These are phyloP conservation scores for Cordilura impudica DNA, from an alignment of 2,888 invertebrate species.

Conservation along the genomic window DNA sequence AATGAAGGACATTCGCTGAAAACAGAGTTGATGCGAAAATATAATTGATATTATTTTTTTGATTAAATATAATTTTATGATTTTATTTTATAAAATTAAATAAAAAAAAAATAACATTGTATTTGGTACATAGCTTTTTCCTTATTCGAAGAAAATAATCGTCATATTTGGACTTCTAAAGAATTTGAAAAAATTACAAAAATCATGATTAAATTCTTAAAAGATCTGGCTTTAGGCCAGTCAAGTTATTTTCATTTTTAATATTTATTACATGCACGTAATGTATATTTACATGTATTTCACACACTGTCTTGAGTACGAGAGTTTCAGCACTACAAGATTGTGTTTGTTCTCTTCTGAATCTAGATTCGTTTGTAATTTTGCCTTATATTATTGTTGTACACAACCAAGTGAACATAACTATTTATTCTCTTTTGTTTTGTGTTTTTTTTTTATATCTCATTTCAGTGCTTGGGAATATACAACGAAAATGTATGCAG, in stretches of 20 bases:
- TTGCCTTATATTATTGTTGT: neutral
- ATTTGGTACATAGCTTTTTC: no score
- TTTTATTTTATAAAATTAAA: no score
- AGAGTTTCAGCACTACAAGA: constrained; percentile 41
- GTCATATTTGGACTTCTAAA: no score
- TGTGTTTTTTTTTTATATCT: constrained; percentile 53
- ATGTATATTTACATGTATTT: constrained; percentile 15
- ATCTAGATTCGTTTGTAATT: constrained; percentile 32
- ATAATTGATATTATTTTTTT: no score
- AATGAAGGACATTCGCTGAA: no score
- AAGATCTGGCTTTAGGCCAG: constrained; percentile 1
- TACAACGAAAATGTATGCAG: constrained; percentile 17
- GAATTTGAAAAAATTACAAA: no score
- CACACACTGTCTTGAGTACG: neutral
- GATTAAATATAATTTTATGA: no score
- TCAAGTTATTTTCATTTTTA: constrained; percentile 16
- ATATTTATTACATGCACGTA: constrained; percentile 49
- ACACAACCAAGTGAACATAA: neutral
- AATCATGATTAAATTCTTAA: no score
- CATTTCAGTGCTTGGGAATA: constrained; percentile 48
- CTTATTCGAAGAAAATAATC: no score
- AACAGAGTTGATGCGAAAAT: no score
- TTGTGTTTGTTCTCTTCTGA: constrained; percentile 29
- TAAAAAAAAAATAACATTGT: no score
- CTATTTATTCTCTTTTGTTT: constrained; percentile 33